Conservation (phyloP, 2,797 vertebrate species). For the Trachurus trachurus region DNA sequence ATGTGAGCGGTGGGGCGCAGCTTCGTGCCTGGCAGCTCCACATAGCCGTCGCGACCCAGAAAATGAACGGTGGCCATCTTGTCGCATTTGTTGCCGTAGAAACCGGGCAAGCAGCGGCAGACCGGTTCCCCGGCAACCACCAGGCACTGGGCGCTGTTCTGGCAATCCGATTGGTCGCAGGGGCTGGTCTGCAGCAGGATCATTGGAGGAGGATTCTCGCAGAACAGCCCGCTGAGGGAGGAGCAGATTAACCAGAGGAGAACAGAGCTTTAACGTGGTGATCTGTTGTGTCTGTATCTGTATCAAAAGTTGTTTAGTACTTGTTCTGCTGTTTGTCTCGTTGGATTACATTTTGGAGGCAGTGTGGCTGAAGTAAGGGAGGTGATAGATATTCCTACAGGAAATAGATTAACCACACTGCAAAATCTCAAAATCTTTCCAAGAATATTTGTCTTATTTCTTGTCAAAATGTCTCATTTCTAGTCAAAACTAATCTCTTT, state of each 20-base stretch:
- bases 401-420: neutral
- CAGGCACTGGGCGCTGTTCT: slow-evolving; percentile 94
- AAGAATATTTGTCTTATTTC: too few species aligned
- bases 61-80: slow-evolving; percentile 96
- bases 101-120: slow-evolving; percentile 94
- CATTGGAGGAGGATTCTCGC: slow-evolving; percentile 96
- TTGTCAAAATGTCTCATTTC: too few species aligned
- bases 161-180: slow-evolving; percentile 95
- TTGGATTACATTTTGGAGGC: neutral
- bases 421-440: too few species aligned
- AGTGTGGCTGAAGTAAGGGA: neutral
- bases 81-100: slow-evolving; percentile 93
- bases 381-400: slow-evolving; percentile 21
- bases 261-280: slow-evolving; percentile 30
- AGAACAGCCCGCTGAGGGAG: slow-evolving; percentile 90
- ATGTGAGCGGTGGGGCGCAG: slow-evolving; percentile 93
- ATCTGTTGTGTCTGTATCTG: slow-evolving; percentile 31
- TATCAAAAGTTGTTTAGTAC: slow-evolving; percentile 24
- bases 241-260: slow-evolving; percentile 33
- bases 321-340: slow-evolving; percentile 10
- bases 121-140: slow-evolving; percentile 90
- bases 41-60: slow-evolving; percentile 92
- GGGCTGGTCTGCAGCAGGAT: slow-evolving; percentile 97
- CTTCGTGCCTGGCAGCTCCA: slow-evolving; percentile 91
- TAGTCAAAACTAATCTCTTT: too few species aligned